Evolutionary conservation across 2,797 vertebrate species (phyloP).

Genomic region (Macroramphosus scolopax): DNA sequence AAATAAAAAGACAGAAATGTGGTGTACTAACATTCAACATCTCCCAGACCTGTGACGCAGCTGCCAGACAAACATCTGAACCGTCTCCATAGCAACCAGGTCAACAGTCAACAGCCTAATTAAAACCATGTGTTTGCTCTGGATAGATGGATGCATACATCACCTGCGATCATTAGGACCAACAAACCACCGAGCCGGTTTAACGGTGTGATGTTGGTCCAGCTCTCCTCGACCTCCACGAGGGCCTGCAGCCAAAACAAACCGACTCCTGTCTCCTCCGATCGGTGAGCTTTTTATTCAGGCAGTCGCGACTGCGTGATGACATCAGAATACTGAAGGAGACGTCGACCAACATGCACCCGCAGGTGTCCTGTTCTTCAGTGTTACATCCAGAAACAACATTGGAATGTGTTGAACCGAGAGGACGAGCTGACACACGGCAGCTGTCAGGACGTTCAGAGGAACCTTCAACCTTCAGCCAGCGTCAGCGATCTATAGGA

Average conservation of each 20-base stretch:
- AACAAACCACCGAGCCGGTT: conserved; percentile 46
- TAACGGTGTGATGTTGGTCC: conserved; percentile 43
- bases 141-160: conserved; percentile 48
- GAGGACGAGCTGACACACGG: background rate
- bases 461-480: no score
- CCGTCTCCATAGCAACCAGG: conserved; percentile 43
- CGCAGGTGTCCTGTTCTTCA: conserved; percentile 24
- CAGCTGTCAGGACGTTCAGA: no score
- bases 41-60: conserved; percentile 5
- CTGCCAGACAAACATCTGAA: conserved; percentile 55
- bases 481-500: conserved; percentile 9
- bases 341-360: conserved; percentile 3
- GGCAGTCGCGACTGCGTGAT: conserved; percentile 43
- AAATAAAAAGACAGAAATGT: no score
- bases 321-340: conserved; percentile 52
- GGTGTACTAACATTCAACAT: conserved; percentile 22
- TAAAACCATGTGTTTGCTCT: conserved; percentile 65
- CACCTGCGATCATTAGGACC: conserved; percentile 50
- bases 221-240: background rate
- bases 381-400: conserved; percentile 10
- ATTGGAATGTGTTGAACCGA: background rate
- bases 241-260: conserved; percentile 45
- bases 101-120: conserved; percentile 56
- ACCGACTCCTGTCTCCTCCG: conserved; percentile 28
- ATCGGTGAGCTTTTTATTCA: conserved; percentile 7